These are phyloP conservation scores for Campodea augens DNA, from an alignment of 1,140 invertebrate genomes.

Conservation along the genomic window DNA sequence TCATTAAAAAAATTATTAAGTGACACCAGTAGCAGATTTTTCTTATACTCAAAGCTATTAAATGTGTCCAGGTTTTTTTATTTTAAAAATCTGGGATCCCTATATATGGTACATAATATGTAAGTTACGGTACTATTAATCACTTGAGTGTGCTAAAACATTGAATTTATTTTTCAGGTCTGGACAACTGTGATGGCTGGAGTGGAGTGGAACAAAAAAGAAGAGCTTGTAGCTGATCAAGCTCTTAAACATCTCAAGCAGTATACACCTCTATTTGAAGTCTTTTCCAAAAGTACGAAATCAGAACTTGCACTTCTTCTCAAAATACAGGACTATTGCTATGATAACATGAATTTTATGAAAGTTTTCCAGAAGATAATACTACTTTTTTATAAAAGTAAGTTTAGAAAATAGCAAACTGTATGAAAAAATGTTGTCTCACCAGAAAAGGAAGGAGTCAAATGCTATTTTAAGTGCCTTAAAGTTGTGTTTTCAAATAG, in stretches of 20 bases:
- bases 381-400: constrained; percentile 85
- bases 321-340: constrained; percentile 91
- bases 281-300: constrained; percentile 61
- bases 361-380: constrained; percentile 95
- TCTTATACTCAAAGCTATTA: too few species aligned
- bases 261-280: constrained; percentile 65
- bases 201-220: constrained; percentile 96
- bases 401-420: constrained; percentile 16
- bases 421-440: too few species aligned
- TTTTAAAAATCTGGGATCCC: neutral
- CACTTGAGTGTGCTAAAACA: neutral
- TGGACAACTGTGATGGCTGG: constrained; percentile 86
- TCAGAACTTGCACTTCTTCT: constrained; percentile 71
- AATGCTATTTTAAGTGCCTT: too few species aligned
- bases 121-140: neutral
- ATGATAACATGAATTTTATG: constrained; percentile 98
- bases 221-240: constrained; percentile 86
- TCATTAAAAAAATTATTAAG: too few species aligned
- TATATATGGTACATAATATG: constrained; percentile 3
- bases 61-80: too few species aligned
- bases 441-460: too few species aligned
- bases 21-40: too few species aligned
- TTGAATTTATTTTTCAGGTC: constrained; percentile 29
- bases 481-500: too few species aligned
- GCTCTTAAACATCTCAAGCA: constrained; percentile 72